A percentile compares a stretch with the other conserved stretches of the same genome.
Evolutionary conservation across 2,888 invertebrate species (phyloP).

Genomic region (Liodrosophila aerea): DNA sequence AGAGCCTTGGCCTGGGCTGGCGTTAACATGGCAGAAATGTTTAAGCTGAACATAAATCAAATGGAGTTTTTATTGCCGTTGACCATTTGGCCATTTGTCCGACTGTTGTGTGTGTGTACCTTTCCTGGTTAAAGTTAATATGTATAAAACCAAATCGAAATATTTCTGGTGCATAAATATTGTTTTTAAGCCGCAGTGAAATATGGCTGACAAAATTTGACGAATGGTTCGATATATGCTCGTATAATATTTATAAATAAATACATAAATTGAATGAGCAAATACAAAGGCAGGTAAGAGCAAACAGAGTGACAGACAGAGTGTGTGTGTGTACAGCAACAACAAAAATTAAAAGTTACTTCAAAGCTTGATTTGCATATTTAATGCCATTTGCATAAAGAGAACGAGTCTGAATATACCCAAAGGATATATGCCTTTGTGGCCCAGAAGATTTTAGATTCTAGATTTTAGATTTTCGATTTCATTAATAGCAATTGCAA

Average conservation of each 20-base stretch:
- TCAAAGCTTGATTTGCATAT: conserved; percentile 68
- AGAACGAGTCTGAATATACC: too few relatives aligned
- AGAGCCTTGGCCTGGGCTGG: conserved; percentile 21
- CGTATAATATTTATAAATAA: conserved; percentile 50
- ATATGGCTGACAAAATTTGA: conserved; percentile 62
- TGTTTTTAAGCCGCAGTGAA: conserved; percentile 69
- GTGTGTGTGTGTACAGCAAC: conserved; percentile 9
- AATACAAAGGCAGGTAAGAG: conserved; percentile 31
- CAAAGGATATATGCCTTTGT: too few relatives aligned
- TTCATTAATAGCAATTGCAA: too few relatives aligned
- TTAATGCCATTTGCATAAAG: conserved; percentile 69
- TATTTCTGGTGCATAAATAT: conserved; percentile 61
- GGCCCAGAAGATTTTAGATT: too few relatives aligned
- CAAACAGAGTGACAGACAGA: conserved; percentile 21
- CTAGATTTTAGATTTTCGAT: too few relatives aligned
- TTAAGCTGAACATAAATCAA: conserved; percentile 68
- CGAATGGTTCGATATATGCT: conserved; percentile 25
- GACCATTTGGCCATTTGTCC: conserved; percentile 55
- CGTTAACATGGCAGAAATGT: conserved; percentile 60
- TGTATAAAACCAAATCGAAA: conserved; percentile 65
- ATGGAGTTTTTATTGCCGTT: conserved; percentile 40
- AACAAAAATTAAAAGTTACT: conserved; percentile 58
- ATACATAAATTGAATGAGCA: conserved; percentile 55
- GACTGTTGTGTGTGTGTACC: conserved; percentile 46
- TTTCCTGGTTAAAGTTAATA: conserved; percentile 66